A percentile compares a stretch with the other conserved stretches of the same genome.
These are phyloP conservation scores for Nasonia vitripennis DNA, from an alignment of 1,140 invertebrate genomes.

Conservation along the genomic window DNA sequence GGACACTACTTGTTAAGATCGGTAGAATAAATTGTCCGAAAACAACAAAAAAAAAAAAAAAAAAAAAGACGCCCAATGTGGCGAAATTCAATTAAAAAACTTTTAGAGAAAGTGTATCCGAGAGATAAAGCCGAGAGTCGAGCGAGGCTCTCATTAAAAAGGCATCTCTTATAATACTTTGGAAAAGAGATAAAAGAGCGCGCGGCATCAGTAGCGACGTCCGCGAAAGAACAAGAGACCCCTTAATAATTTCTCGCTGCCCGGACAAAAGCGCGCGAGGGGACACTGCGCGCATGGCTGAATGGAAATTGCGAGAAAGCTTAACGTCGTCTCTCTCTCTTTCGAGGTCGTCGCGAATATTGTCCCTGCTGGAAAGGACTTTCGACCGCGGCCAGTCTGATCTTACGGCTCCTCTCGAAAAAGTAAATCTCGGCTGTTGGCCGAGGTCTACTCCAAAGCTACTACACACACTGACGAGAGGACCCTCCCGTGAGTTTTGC, in stretches of 20 bases:
- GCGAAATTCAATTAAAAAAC: slow-evolving; percentile 12
- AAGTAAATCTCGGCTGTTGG: background rate
- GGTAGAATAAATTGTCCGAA: background rate
- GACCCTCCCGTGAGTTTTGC: background rate
- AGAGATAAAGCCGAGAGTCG: background rate
- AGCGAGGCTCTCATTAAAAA: slow-evolving; percentile 10
- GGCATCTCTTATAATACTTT: background rate
- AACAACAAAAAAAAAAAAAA: slow-evolving; percentile 11
- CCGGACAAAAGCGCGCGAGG: background rate
- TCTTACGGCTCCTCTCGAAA: background rate
- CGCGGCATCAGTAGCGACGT: background rate
- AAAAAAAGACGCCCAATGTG: background rate
- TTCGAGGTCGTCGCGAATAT: slow-evolving; percentile 25
- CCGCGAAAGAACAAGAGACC: background rate
- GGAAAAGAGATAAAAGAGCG: background rate
- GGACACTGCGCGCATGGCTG: background rate
- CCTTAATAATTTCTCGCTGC: slow-evolving; percentile 13
- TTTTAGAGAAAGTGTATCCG: background rate
- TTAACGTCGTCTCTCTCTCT: background rate
- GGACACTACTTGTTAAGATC: background rate
- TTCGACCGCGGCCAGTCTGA: background rate
- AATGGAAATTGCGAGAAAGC: slow-evolving; percentile 19
- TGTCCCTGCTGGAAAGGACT: background rate
- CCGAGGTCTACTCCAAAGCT: background rate
- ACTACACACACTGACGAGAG: background rate